Conservation (phyloP, 1,140 invertebrate genomes). For the Dendrolimus punctatus region DNA sequence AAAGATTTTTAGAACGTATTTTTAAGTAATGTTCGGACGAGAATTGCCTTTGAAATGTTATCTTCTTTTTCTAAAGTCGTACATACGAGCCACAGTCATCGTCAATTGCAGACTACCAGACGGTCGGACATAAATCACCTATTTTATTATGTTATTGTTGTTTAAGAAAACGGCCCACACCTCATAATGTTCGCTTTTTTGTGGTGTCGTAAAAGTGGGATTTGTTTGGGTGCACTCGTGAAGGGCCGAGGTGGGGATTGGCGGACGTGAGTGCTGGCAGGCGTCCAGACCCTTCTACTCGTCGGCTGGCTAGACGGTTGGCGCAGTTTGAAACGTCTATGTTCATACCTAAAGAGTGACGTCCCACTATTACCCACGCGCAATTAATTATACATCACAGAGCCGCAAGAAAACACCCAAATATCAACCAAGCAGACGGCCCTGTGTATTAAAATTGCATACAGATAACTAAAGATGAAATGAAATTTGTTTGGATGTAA, state of each 20-base stretch:
- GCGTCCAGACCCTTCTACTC: conserved; percentile 13
- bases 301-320: background rate
- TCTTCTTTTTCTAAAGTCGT: too few relatives aligned
- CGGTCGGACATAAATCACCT: conserved; percentile 32
- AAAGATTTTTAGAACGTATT: too few relatives aligned
- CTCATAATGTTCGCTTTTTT: conserved; percentile 29
- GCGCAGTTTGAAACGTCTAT: background rate
- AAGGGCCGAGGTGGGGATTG: conserved; percentile 20
- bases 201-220: conserved; percentile 32
- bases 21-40: too few relatives aligned
- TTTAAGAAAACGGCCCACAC: conserved; percentile 19
- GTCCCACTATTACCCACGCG: too few relatives aligned
- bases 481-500: too few relatives aligned
- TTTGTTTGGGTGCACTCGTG: conserved; percentile 28
- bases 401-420: background rate
- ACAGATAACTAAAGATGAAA: too few relatives aligned
- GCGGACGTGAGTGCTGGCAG: conserved; percentile 21
- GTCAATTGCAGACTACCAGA: conserved; percentile 17
- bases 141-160: conserved; percentile 33
- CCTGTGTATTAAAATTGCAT: too few relatives aligned
- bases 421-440: background rate
- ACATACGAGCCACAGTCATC: too few relatives aligned
- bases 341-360: background rate
- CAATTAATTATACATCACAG: background rate
- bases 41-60: too few relatives aligned